phyloP scores from a whole-genome alignment of 92 coral and sea anemone species.

The Siderastrea radians region DNA sequence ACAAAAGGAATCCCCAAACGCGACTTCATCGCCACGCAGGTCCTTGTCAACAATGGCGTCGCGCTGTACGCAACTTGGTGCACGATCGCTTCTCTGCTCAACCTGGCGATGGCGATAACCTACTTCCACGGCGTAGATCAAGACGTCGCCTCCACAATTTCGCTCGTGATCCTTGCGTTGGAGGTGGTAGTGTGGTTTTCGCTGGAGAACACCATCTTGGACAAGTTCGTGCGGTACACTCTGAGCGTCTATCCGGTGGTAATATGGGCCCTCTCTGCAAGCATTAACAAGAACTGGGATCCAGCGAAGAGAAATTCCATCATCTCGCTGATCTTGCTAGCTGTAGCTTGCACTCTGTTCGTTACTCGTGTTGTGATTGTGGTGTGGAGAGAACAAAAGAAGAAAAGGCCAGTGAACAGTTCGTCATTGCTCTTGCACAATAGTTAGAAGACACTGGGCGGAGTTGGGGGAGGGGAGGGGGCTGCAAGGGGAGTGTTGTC shows the following conservation, averaged over 20 bases:
- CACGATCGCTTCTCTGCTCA: conserved; percentile 86
- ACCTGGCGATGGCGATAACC: conserved; percentile 86
- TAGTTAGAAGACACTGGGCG: neutral
- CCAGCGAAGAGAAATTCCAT: conserved; percentile 77
- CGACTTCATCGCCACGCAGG: conserved; percentile 75
- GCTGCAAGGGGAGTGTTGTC: no score
- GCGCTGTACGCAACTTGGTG: conserved; percentile 92
- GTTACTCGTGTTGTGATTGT: conserved; percentile 75
- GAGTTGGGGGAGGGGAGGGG: neutral
- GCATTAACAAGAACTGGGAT: conserved; percentile 87
- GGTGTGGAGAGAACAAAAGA: conserved; percentile 51
- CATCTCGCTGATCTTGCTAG: conserved; percentile 74
- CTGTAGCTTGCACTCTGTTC: conserved; percentile 65
- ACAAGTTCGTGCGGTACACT: conserved; percentile 79
- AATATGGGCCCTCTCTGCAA: conserved; percentile 92
- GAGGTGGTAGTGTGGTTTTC: conserved; percentile 85
- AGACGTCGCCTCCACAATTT: conserved; percentile 71
- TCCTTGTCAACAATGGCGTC: conserved; percentile 85
- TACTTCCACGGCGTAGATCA: conserved; percentile 71
- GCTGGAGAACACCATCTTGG: conserved; percentile 80
- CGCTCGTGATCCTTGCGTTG: conserved; percentile 80
- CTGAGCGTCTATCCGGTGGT: conserved; percentile 84
- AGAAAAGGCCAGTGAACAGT: neutral
- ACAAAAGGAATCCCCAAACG: conserved; percentile 48
- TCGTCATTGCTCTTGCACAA: neutral